Evolutionary conservation across 2,113 vertebrate genomes (phyloP), one percentile per base, ranked within the genome.

Genomic region (Aegypius monachus): DNA sequence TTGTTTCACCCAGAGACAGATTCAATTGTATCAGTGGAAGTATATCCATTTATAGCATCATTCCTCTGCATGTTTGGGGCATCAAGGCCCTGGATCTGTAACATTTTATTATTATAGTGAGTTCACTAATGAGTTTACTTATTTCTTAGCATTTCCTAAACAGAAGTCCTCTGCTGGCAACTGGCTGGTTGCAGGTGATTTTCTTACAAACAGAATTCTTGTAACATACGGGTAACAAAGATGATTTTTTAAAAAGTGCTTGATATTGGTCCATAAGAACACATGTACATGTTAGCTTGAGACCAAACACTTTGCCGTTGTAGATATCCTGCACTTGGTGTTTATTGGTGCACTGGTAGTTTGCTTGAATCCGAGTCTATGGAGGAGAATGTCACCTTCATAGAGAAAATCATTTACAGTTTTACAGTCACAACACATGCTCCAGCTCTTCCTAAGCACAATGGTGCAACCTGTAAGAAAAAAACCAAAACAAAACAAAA

Each of bases 371-470:
- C 74, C 45, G 61, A 90, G 56, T 93, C 93, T 86, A 61, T 1
- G 14, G 66, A 93, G 82, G 38, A 97, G 87, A 93, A 88, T 14
- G 27, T 42, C 81, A 88, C 88, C 77, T 95, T 97, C 84, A 86
- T 25, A 73, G 83, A 91, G 48, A 93, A 96, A 96, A 86, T 53
- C 50, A 68, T 98, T 91, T 97, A 99, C 71, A 99, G 98, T 98
- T 99, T 99, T 85, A 99, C 99, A 29, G 99, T 99, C 94, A 99
- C 99, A 81, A 99, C 99, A 67, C 99, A 99, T 9, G 99, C 99
- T 45, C 99, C 99, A 58, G 99, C 99, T 98, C 99, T 98, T 97
- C 99, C 99, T 88, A 99, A 98, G 96, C 99, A 99, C 94, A 99
- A 97, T 14, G 99, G 98, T 77, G 99, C 99, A 93, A 99, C 99